Base-by-base conservation (phyloP, 2,113 vertebrate genomes). In the Oncorhynchus gorbuscha region DNA sequence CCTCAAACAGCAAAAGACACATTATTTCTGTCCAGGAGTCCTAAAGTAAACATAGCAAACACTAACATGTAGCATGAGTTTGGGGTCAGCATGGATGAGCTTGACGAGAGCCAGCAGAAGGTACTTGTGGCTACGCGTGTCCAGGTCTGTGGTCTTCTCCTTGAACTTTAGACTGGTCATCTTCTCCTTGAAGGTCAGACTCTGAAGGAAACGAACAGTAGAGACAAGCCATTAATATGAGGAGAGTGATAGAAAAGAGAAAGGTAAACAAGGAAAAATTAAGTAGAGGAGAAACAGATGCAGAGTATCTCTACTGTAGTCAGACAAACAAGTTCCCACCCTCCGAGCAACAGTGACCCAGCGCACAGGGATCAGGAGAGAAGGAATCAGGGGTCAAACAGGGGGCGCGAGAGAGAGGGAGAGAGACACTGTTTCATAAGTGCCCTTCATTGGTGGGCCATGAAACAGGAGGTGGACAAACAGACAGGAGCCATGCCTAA, bases 151-250 rank as follows among this genome's bases (percentile, higher is more conserved):
- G 62, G 93, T 94, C 79, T 93, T 96, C 85, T 95, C 94, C 91
- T 97, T 97, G 89, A 95, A 96, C 84, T 95, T 97, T 90, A 96
- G 93, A 91, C 95, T 96, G 70, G 95, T 95, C 93, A 97, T 95
- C 91, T 95, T 95, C 90, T 95, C 95, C 90, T 94, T 66, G 22
- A 74, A 71, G 65, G 20, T 51, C 48, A 75, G 5, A 58, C 59
- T 66, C 59, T 49, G 14, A 69, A 24, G 68, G 65, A 51, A 3
- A 32, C 49, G 66, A 61, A 58, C 32, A 49, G 22, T 28, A 22
- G n/a, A 62, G n/a, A 22, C 3, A 11, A n/a, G 5, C 18, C 7
- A 16, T 62, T 62, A 62, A 8, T 8, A 8, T 3, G 16, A 58
- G 55, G 39, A 45, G 39, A 45, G 8, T 45, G 39, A 11, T 45